Percentiles rank a stretch among this genome's conserved stretches.
Conservation (phyloP, 2,888 invertebrate genomes). For the Rotaria magnacalcarata region DNA sequence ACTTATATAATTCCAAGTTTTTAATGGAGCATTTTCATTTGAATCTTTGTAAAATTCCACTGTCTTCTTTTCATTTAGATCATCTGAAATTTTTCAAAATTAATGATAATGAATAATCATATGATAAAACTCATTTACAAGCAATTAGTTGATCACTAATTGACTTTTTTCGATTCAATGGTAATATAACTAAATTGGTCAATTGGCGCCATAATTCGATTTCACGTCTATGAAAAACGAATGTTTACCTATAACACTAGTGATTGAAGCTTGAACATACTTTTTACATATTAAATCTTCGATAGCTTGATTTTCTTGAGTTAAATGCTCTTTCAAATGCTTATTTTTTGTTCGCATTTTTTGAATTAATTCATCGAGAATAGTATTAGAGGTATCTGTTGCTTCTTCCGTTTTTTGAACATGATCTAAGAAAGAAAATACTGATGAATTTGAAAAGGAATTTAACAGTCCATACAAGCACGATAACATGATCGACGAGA, state of each 20-base stretch:
- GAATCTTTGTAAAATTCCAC: neutral
- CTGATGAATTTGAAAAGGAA: neutral
- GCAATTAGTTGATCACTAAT: neutral
- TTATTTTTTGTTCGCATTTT: neutral
- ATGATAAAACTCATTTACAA: neutral
- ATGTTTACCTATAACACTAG: neutral
- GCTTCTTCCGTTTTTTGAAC: neutral
- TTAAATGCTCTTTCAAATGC: neutral
- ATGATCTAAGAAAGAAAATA: neutral
- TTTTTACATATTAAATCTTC: constrained; percentile 22
- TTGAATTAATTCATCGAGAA: neutral
- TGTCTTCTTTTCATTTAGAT: neutral
- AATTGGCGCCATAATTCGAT: neutral
- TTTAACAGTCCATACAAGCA: neutral
- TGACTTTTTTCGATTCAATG: neutral
- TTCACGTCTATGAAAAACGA: neutral
- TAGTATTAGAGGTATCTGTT: neutral
- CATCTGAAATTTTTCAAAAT: neutral
- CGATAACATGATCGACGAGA: constrained; percentile 18
- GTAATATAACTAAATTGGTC: neutral
- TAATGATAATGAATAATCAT: neutral
- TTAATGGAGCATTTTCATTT: neutral
- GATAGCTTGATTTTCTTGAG: neutral
- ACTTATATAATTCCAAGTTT: neutral
- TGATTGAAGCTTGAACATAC: neutral